phyloP scores from a whole-genome alignment of 2,113 vertebrate genomes.

The Pelmatolapia mariae region DNA sequence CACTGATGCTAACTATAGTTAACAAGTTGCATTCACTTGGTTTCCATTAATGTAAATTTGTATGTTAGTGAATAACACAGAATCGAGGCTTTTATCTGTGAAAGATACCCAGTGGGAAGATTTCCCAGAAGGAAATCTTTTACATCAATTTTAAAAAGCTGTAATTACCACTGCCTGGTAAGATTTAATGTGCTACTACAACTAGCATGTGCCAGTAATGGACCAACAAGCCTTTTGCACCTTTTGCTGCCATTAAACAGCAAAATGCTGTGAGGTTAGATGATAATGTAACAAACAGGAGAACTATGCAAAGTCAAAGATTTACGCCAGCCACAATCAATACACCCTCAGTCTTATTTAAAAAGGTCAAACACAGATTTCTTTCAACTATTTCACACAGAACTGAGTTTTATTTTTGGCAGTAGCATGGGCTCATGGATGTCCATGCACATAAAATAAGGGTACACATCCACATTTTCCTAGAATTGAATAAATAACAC shows the following conservation, averaged over 20 bases:
- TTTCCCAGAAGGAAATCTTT: background rate
- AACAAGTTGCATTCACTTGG: background rate
- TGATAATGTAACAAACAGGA: background rate
- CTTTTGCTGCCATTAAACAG: background rate
- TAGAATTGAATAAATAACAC: background rate
- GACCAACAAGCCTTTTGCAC: background rate
- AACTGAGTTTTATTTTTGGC: background rate
- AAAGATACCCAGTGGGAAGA: background rate
- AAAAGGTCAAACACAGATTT: background rate
- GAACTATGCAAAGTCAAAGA: accelerated
- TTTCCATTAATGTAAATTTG: background rate
- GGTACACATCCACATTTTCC: background rate
- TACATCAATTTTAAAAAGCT: background rate
- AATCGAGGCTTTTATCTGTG: background rate
- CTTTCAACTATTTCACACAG: background rate
- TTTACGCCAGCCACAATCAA: background rate
- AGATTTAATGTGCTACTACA: background rate
- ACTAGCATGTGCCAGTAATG: background rate
- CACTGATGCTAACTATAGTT: background rate
- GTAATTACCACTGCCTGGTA: background rate
- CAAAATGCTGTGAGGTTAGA: background rate
- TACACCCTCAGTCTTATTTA: background rate
- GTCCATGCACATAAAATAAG: background rate
- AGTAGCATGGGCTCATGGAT: background rate
- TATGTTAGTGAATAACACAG: background rate